Base-by-base conservation (phyloP, 2,888 invertebrate genomes). In the Drepana falcataria region DNA sequence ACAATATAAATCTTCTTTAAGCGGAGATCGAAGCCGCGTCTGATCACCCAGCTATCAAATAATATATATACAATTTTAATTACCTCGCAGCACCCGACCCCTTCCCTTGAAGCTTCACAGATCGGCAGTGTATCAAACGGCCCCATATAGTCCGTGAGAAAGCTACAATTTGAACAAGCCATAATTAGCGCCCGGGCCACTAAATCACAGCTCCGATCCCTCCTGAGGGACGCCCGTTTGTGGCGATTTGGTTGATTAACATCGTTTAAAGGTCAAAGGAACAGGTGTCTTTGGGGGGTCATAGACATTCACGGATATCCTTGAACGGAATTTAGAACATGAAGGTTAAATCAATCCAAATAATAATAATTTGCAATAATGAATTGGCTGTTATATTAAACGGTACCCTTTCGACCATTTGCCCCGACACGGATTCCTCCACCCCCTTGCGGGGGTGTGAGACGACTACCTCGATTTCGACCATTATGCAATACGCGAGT, bases 101-200 rank as follows among this genome's bases (percentile, higher is more conserved):
- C 9, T 44, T 55, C 55, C 59, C 62, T 61, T 56, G 35, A 53
- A 56, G 56, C 59, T 59, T 56, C 57, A 63, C 52, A 58, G 62
- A 58, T 59, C 48, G 61, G 53, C 52, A 47, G 59, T 54, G 53
- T 71, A 75, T 65, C 63, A 69, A 73, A 72, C 76, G 67, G 77
- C 69, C 73, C 72, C 58, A 54, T 55, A 56, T 63, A 66, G 72
- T 69, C 83, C 87, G 87, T 89, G 90, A 87, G 90, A 90, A 90
- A 88, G 87, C 75, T 84, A 88, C 87, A 89, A 87, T 89, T 91
- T 90, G 88, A 88, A 88, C 89, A 89, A 85, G 86, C 85, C 88
- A 85, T 88, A 91, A 91, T 91, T 90, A 91, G 88, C 85, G 81
- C 83, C 83, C 73, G 78, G 75, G 61, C 81, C 76, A 85, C 88